phyloP scores from a whole-genome alignment of 2,888 invertebrate species.

The Parnassius orleans region DNA sequence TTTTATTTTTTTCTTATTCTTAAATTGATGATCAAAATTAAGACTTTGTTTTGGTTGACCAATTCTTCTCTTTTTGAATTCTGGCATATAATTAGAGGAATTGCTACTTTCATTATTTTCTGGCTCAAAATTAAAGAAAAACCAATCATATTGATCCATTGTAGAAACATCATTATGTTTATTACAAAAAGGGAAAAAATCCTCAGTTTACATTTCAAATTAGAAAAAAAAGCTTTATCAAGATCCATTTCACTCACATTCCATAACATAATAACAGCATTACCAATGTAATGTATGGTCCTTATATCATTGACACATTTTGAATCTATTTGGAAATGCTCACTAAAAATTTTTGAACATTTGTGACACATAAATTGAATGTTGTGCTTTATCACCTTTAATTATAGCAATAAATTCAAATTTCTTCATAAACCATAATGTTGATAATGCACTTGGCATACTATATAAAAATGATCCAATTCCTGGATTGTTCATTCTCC shows the following conservation, averaged over 20 bases:
- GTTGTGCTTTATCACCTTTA: constrained; percentile 31
- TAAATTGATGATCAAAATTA: constrained; percentile 54
- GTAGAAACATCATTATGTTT: constrained; percentile 30
- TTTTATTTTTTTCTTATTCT: constrained; percentile 41
- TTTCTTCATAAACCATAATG: constrained; percentile 31
- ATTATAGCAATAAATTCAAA: constrained; percentile 51
- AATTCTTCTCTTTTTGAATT: constrained; percentile 44
- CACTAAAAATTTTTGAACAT: constrained; percentile 46
- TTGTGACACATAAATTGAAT: constrained; percentile 43
- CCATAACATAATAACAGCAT: constrained; percentile 54
- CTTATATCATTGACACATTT: constrained; percentile 34
- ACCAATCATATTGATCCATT: constrained; percentile 45
- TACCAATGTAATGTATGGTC: constrained; percentile 37
- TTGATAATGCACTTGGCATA: constrained; percentile 29
- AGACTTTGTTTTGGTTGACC: constrained; percentile 41
- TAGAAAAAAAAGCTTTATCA: constrained; percentile 53
- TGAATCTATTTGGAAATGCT: constrained; percentile 42
- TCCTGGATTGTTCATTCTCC: constrained; percentile 4
- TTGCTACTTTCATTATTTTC: constrained; percentile 21
- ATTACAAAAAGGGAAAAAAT: constrained; percentile 47
- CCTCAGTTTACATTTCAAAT: constrained; percentile 42
- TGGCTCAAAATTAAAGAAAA: constrained; percentile 36
- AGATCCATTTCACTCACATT: constrained; percentile 49
- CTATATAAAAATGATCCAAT: constrained; percentile 31
- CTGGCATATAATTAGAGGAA: constrained; percentile 22